phyloP scores from a whole-genome alignment of 2,797 vertebrate genomes.

The Sylvia borin region DNA sequence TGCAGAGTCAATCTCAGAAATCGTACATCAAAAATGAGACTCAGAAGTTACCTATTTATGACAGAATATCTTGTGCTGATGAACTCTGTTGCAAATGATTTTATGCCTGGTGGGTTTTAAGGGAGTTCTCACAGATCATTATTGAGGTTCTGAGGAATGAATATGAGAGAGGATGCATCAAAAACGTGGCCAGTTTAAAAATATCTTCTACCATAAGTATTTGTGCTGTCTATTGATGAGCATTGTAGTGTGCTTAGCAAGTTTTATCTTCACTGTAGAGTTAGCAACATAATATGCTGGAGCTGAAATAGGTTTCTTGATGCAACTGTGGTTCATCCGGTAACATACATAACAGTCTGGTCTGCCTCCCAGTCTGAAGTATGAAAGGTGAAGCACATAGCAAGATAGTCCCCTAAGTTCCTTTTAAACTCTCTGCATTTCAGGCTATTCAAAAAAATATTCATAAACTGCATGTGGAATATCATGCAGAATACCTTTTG shows the following conservation, averaged over 20 bases:
- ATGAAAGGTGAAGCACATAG: not conserved
- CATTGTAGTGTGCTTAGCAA: not conserved
- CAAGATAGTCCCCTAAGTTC: not conserved
- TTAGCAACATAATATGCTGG: not conserved
- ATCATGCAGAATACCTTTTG: not conserved
- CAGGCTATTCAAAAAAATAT: not conserved
- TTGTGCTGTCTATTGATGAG: not conserved
- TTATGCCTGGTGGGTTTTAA: slow-evolving; percentile 37
- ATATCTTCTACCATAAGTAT: not conserved
- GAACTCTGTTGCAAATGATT: slow-evolving; percentile 19
- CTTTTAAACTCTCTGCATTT: not conserved
- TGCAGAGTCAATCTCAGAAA: not conserved
- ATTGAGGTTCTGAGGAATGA: not conserved
- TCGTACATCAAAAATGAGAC: not conserved
- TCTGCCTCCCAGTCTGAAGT: not conserved
- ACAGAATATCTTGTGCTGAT: not conserved
- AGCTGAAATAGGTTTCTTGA: not conserved
- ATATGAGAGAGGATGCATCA: not conserved
- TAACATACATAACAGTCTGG: not conserved
- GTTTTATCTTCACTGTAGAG: not conserved
- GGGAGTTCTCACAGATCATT: slow-evolving; percentile 11
- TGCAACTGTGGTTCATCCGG: not conserved
- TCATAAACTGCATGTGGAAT: not conserved
- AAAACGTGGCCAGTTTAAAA: not conserved
- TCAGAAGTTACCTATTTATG: slow-evolving; percentile 24